Evolutionary conservation across 2,888 invertebrate genomes (phyloP), one percentile per base, ranked within the genome.

Genomic region (Drosophila lutescens): DNA sequence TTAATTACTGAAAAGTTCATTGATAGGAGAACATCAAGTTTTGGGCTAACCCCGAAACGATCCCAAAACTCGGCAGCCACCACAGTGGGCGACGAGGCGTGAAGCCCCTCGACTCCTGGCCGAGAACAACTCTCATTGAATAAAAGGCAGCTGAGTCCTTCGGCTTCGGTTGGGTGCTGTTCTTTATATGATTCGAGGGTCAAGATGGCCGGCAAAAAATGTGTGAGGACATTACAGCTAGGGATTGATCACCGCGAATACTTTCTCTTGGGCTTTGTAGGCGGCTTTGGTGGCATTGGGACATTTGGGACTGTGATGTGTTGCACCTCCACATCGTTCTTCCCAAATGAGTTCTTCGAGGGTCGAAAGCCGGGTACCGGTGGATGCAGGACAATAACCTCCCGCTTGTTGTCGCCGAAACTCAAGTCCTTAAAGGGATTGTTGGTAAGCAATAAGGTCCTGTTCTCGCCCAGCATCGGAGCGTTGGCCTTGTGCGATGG

Each of bases 1-100:
- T 83, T 87, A 85, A 83, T 87, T 82, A 58, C 50, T 40, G 26
- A 79, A 72, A 66, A 74, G 60, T 75, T 79, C 54, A 79, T 71
- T 77, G 85, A 87, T 75, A 51, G 73, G 38, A 69, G 67, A 71
- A 68, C 41, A n/a, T 15, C 69, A 76, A 76, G 57, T 59, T 68
- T 71, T 38, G 65, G 68, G 53, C 79, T 59, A 63, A 47, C 32
- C 54, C 54, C 12, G 43, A 63, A 63, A 63, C 26, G 17, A 8
- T 36, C 8, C 34, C 40, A 2, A 9, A 49, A 10, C 47, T 40
- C 2, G 12, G 13, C 40, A 15, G 47, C 36, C 56, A 68, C 49
- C 56, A 12, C 47, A 20, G 8, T 20, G n/a, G 4, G 34, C 80
- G 67, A 55, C 66, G 65, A 68, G 56, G 76, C 80, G 76, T 75